Evolutionary conservation across 2,888 invertebrate genomes (phyloP).

Genomic region (Rhaphigaster nebulosa): DNA sequence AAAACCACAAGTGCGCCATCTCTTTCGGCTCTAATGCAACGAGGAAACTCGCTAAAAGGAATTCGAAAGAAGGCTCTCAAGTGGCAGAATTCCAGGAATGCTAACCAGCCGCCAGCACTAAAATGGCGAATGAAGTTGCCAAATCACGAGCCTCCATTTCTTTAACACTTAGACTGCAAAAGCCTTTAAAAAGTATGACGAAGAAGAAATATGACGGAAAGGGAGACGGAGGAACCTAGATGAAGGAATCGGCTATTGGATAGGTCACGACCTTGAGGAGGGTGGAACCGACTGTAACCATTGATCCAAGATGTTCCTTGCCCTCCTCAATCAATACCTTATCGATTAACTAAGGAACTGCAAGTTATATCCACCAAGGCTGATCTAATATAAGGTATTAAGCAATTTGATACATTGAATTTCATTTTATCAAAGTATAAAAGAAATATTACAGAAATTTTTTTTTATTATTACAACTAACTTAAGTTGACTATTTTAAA

Average conservation of each 20-base stretch:
- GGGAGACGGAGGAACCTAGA: not conserved
- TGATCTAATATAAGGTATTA: too few species aligned
- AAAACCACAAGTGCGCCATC: not conserved
- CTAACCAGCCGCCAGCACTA: not conserved
- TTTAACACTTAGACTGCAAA: not conserved
- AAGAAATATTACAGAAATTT: too few species aligned
- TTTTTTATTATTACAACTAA: too few species aligned
- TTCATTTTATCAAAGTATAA: too few species aligned
- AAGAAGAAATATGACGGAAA: not conserved
- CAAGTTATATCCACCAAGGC: too few species aligned
- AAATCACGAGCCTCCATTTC: not conserved
- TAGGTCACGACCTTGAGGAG: conserved; percentile 40
- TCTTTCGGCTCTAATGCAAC: not conserved
- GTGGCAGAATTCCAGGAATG: not conserved
- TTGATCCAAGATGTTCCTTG: not conserved
- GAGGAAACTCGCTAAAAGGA: not conserved
- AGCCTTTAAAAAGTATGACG: not conserved
- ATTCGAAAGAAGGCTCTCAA: not conserved
- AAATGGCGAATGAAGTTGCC: not conserved
- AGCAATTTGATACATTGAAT: too few species aligned
- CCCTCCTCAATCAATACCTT: not conserved
- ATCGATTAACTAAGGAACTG: not conserved
- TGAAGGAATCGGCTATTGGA: not conserved
- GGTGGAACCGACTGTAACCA: conserved; percentile 33
- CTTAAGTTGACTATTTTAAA: too few species aligned